Conservation (phyloP, 2,113 vertebrate genomes). For the Zootoca vivipara region DNA sequence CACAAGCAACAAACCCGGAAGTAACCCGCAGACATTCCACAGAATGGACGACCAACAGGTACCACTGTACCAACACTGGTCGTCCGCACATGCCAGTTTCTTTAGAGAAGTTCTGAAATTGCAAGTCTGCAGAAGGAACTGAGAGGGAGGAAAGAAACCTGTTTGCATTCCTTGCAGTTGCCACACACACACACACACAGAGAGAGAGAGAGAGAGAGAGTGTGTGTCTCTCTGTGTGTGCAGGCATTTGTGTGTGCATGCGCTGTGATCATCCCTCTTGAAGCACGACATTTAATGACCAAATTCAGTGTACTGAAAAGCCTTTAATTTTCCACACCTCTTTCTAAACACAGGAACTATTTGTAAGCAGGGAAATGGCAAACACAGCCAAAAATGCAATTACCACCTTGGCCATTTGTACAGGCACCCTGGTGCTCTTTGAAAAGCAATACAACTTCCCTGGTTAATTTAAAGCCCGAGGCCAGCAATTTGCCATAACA, state of each 20-base stretch:
- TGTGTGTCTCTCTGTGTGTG: neutral
- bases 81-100: neutral
- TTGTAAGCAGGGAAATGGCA: constrained; percentile 16
- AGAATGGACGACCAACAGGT: too few species aligned
- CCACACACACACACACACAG: neutral
- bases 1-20: too few species aligned
- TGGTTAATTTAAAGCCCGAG: constrained; percentile 14
- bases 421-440: neutral
- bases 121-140: neutral
- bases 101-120: rapidly evolving
- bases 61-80: too few species aligned
- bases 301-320: neutral
- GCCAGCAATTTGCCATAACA: neutral
- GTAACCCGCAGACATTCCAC: too few species aligned
- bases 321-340: constrained; percentile 42
- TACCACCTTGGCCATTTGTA: neutral
- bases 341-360: neutral
- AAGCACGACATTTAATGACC: constrained; percentile 43
- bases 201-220: neutral
- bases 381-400: constrained; percentile 21
- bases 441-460: neutral
- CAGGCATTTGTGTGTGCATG: constrained; percentile 1
- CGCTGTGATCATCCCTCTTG: constrained; percentile 23
- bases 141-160: neutral
- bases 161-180: constrained; percentile 9